Evolutionary conservation across 1,140 invertebrate genomes (phyloP).

Genomic region (Colletes gigas): DNA sequence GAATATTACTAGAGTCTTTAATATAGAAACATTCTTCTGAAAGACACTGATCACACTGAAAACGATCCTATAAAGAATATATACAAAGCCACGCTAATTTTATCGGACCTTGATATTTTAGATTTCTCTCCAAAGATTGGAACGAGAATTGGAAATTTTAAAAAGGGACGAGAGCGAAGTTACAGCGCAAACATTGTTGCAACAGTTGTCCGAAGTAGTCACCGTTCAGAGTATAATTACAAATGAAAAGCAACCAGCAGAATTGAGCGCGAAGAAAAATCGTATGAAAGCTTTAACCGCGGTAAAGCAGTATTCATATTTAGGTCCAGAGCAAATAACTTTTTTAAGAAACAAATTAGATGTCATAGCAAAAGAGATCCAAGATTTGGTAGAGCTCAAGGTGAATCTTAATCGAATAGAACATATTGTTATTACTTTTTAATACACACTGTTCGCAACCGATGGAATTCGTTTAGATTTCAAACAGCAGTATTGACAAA

Average conservation of each 20-base stretch:
- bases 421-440: neutral
- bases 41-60: too few species aligned
- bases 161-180: slow-evolving; percentile 81
- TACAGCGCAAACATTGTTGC: slow-evolving; percentile 82
- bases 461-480: slow-evolving; percentile 62
- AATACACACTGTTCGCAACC: neutral
- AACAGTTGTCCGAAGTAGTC: slow-evolving; percentile 89
- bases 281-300: slow-evolving; percentile 86
- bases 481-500: slow-evolving; percentile 85
- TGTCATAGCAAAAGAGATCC: slow-evolving; percentile 68
- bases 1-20: too few species aligned
- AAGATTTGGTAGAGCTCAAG: slow-evolving; percentile 72
- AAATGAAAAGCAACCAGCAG: slow-evolving; percentile 90
- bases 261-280: slow-evolving; percentile 84
- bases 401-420: slow-evolving; percentile 38
- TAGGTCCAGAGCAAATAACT: slow-evolving; percentile 86
- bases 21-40: too few species aligned
- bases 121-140: slow-evolving; percentile 71
- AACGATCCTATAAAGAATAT: too few species aligned
- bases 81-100: too few species aligned
- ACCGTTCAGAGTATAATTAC: slow-evolving; percentile 85
- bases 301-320: slow-evolving; percentile 85
- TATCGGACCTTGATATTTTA: slow-evolving; percentile 36
- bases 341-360: slow-evolving; percentile 79
- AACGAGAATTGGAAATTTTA: slow-evolving; percentile 70